A percentile compares a stretch with the other conserved stretches of the same genome.
Evolutionary conservation across 64 coral and sea anemone species (phyloP).

Genomic region (Montipora efflorescens): DNA sequence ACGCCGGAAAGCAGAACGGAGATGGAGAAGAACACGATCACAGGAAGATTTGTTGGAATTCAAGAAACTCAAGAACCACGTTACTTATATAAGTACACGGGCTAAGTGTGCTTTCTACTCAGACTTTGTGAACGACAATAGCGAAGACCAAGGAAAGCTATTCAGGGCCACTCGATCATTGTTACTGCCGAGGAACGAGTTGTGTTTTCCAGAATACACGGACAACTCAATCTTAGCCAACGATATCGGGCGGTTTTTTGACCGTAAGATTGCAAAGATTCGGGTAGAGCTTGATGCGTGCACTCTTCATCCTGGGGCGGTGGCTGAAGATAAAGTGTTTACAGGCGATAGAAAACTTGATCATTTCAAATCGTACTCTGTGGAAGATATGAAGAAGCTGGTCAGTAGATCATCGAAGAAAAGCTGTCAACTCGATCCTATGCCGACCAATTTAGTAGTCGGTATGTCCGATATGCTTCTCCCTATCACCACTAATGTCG

Average conservation of each 20-base stretch:
- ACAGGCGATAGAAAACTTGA: constrained; percentile 18
- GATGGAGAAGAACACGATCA: constrained; percentile 8
- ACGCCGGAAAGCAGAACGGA: constrained; percentile 22
- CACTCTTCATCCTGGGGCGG: constrained; percentile 13
- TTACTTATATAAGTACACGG: constrained; percentile 29
- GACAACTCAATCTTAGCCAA: constrained; percentile 31
- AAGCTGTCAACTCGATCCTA: neutral
- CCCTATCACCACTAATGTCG: neutral
- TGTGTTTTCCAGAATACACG: constrained; percentile 43
- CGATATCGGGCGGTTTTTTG: constrained; percentile 23
- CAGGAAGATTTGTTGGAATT: constrained; percentile 31
- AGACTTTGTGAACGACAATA: constrained; percentile 40
- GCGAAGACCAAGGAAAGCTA: constrained; percentile 47
- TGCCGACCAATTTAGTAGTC: constrained; percentile 8
- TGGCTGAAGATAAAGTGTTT: constrained; percentile 5
- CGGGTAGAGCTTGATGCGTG: neutral
- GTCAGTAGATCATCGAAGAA: neutral
- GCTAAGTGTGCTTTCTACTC: constrained; percentile 24
- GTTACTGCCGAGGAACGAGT: constrained; percentile 29
- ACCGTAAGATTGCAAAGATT: constrained; percentile 18
- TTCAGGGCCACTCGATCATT: constrained; percentile 33
- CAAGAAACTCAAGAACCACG: constrained; percentile 52
- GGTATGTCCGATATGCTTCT: neutral
- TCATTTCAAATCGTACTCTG: neutral
- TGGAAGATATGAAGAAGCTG: neutral